Conservation (phyloP, 1,140 invertebrate genomes). For the Nylanderia fulva region DNA sequence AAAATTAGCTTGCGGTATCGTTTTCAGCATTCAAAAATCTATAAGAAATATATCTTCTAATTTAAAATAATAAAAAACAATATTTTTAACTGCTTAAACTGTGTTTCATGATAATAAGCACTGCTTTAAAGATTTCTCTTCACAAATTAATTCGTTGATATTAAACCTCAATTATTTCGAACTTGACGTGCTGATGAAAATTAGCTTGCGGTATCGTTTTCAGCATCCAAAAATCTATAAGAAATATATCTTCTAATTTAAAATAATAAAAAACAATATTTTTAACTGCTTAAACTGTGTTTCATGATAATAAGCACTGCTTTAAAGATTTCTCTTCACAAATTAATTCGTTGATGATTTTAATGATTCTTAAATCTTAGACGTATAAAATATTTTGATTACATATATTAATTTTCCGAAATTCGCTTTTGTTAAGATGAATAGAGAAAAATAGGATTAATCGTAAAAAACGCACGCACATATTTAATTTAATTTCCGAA, state of each 20-base stretch:
- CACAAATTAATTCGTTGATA: background rate
- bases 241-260: no score
- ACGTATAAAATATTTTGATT: background rate
- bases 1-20: no score
- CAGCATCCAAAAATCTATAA: no score
- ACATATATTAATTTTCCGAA: background rate
- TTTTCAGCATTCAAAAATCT: no score
- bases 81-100: no score
- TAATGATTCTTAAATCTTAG: background rate
- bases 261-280: no score
- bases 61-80: no score
- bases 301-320: background rate
- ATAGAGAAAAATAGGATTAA: background rate
- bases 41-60: no score
- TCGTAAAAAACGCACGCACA: background rate
- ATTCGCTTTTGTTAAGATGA: background rate
- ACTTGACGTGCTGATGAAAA: no score
- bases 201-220: no score
- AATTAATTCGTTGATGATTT: conserved; percentile 8
- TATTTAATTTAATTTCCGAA: conserved; percentile 7
- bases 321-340: background rate
- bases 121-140: background rate
- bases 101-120: background rate
- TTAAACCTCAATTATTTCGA: no score
- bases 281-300: no score